Conservation (phyloP, 2,888 invertebrate genomes). For the Pristionchus arcanus region DNA sequence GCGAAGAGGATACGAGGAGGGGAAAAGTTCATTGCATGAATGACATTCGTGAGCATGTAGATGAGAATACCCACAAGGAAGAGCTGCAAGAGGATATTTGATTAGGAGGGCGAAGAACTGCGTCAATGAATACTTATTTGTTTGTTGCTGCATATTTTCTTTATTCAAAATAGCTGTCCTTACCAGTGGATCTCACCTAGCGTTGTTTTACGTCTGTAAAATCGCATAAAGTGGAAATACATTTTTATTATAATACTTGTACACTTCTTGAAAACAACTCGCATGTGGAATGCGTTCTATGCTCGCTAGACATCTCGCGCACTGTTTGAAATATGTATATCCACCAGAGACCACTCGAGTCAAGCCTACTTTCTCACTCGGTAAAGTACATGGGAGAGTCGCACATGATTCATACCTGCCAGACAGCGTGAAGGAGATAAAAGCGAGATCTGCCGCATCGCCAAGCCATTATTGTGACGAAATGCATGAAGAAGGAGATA, state of each 20-base stretch:
- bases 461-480: constrained; percentile 47
- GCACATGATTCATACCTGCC: constrained; percentile 28
- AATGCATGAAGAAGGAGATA: constrained; percentile 28
- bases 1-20: constrained; percentile 42
- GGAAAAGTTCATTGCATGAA: constrained; percentile 51
- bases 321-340: not conserved
- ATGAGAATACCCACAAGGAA: constrained; percentile 61
- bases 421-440: constrained; percentile 41
- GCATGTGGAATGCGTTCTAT: not conserved
- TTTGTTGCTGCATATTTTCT: not conserved
- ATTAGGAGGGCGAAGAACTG: constrained; percentile 5
- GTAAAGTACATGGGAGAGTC: not conserved
- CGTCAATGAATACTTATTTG: not conserved
- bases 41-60: constrained; percentile 57
- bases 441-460: constrained; percentile 16
- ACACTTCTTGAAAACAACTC: too few species aligned
- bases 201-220: too few species aligned
- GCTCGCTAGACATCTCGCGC: not conserved
- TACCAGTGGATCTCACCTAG: too few species aligned
- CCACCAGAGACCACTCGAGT: not conserved
- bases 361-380: not conserved
- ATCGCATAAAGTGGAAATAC: too few species aligned
- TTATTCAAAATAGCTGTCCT: too few species aligned
- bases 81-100: constrained; percentile 54
- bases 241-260: too few species aligned